A percentile compares a stretch with the other conserved stretches of the same genome.
These are phyloP conservation scores for Heliconius aoede DNA, from an alignment of 2,888 invertebrate species.

Conservation along the genomic window DNA sequence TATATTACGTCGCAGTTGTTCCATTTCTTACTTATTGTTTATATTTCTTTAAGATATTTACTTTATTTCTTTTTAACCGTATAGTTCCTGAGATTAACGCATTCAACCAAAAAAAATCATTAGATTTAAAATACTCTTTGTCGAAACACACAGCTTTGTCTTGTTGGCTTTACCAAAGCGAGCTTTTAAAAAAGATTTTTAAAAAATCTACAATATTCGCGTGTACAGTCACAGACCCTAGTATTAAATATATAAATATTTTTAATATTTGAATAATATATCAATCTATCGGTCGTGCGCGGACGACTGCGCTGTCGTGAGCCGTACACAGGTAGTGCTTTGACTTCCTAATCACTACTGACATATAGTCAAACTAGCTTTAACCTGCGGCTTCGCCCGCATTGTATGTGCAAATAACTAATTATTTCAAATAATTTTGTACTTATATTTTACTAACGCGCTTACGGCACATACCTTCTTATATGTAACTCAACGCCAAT, in stretches of 20 bases:
- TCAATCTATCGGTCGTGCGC: slow-evolving; percentile 3
- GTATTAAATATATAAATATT: neutral
- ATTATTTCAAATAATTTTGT: no score
- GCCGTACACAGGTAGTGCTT: slow-evolving; percentile 13
- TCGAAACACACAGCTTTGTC: neutral
- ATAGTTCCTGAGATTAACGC: no score
- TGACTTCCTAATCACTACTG: slow-evolving; percentile 12
- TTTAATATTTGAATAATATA: slow-evolving; percentile 6
- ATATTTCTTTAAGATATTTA: no score
- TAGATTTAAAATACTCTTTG: no score
- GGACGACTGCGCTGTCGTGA: slow-evolving; percentile 28
- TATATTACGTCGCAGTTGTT: no score
- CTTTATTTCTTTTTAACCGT: no score
- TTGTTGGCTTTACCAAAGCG: neutral
- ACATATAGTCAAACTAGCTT: neutral
- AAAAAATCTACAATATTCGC: no score
- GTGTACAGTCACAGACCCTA: neutral
- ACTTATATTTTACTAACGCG: no score
- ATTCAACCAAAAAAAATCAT: no score
- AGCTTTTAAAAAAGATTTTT: neutral
- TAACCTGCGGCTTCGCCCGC: neutral
- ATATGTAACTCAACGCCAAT: neutral
- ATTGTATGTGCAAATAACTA: no score
- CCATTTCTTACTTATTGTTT: no score
- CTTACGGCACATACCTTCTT: neutral